These are phyloP conservation scores for Taenioides sp. DNA, from an alignment of 2,797 vertebrate species.

Conservation along the genomic window DNA sequence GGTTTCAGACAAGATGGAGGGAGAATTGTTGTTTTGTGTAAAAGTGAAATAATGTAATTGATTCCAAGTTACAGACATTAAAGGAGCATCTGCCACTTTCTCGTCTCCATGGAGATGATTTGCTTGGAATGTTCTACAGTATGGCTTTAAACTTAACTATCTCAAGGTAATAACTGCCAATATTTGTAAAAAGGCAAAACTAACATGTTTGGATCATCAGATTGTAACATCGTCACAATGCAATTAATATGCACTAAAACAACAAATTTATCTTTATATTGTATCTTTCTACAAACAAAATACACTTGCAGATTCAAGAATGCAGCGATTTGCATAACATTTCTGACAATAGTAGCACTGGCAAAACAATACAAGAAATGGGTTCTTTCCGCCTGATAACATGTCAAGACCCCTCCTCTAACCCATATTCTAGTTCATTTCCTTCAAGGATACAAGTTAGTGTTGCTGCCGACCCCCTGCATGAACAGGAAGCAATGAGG, in stretches of 20 bases:
- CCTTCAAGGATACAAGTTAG: neutral
- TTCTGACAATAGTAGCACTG: neutral
- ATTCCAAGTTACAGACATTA: neutral
- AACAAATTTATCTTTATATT: neutral
- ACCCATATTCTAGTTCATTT: neutral
- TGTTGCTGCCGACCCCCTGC: neutral
- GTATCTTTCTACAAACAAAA: neutral
- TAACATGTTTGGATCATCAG: neutral
- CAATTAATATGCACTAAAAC: neutral
- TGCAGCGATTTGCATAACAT: neutral
- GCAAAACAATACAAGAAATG: neutral
- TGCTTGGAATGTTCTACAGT: neutral
- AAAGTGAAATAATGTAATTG: neutral
- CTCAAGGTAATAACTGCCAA: too few relatives aligned
- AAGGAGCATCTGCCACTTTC: neutral
- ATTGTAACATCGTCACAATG: neutral
- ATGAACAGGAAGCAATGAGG: neutral
- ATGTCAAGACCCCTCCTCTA: slow-evolving; percentile 9
- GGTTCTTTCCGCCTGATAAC: neutral
- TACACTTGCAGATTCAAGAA: neutral
- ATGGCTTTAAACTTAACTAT: neutral
- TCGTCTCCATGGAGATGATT: neutral
- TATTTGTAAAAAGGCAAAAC: neutral
- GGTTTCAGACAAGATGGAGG: neutral
- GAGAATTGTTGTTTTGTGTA: neutral